Conservation (phyloP, 2,888 invertebrate species). For the Xestoiulus laeticollis region DNA sequence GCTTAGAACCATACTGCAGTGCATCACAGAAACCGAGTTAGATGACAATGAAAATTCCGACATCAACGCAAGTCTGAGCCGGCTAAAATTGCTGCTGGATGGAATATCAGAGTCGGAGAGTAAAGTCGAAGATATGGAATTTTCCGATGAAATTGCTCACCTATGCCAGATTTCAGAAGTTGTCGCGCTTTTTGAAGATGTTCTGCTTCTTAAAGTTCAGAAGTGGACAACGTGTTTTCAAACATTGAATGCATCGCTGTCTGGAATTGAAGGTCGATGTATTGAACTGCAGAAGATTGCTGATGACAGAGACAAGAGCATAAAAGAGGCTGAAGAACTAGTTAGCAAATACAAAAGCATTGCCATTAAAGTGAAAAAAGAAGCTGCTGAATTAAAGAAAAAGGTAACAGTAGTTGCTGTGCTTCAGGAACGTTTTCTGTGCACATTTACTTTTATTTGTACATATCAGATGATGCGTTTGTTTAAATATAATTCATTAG, state of each 20-base stretch:
- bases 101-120: background rate
- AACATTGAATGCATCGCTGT: background rate
- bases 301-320: background rate
- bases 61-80: background rate
- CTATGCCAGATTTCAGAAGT: background rate
- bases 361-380: conserved; percentile 51
- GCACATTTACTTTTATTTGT: background rate
- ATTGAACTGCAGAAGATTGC: background rate
- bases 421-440: too few species aligned
- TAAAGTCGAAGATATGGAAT: background rate
- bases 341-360: conserved; percentile 48
- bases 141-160: background rate
- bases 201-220: background rate
- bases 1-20: background rate
- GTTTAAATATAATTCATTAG: background rate
- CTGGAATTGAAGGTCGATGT: background rate
- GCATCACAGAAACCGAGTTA: conserved; percentile 17
- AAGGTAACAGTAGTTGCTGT: too few species aligned
- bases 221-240: conserved; percentile 10
- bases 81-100: background rate
- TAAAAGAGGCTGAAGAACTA: conserved; percentile 43
- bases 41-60: conserved; percentile 15
- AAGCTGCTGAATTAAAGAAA: conserved; percentile 51
- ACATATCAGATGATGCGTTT: background rate
- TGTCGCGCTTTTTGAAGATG: background rate